Evolutionary conservation across 2,113 vertebrate genomes (phyloP).

Genomic region (Setophaga coronata): DNA sequence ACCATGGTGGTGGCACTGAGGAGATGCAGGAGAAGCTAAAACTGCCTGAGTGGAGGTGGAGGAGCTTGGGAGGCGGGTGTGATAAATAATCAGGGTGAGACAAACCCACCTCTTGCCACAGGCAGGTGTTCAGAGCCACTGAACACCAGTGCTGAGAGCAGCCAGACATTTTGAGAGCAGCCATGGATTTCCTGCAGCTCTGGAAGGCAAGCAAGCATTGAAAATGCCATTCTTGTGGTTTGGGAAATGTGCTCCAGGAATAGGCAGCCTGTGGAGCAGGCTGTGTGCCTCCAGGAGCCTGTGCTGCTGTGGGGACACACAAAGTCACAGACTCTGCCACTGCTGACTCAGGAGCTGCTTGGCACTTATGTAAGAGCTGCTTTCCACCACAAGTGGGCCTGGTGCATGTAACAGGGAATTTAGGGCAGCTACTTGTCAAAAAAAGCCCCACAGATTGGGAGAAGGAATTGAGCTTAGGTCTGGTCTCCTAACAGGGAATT

Average conservation of each 20-base stretch:
- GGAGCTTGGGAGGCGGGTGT: background rate
- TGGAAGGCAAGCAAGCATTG: background rate
- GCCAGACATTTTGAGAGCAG: background rate
- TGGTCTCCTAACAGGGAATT: background rate
- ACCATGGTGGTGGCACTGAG: background rate
- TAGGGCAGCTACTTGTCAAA: slow-evolving; percentile 21
- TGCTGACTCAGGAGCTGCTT: slow-evolving; percentile 9
- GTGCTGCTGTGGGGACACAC: background rate
- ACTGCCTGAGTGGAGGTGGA: background rate
- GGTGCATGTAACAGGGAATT: background rate
- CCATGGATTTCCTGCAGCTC: background rate
- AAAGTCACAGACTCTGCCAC: background rate
- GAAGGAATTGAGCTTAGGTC: background rate
- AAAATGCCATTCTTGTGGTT: background rate
- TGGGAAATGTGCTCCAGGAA: background rate
- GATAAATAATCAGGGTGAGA: slow-evolving; percentile 32
- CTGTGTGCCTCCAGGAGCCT: background rate
- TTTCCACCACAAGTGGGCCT: background rate
- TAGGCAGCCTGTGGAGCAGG: background rate
- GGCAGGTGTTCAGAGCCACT: background rate
- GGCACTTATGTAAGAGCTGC: background rate
- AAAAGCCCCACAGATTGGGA: background rate
- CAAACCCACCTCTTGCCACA: background rate
- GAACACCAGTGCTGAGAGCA: background rate
- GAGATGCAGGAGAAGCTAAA: background rate